phyloP scores from a whole-genome alignment of 2,113 vertebrate species.

The Osmerus eperlanus region DNA sequence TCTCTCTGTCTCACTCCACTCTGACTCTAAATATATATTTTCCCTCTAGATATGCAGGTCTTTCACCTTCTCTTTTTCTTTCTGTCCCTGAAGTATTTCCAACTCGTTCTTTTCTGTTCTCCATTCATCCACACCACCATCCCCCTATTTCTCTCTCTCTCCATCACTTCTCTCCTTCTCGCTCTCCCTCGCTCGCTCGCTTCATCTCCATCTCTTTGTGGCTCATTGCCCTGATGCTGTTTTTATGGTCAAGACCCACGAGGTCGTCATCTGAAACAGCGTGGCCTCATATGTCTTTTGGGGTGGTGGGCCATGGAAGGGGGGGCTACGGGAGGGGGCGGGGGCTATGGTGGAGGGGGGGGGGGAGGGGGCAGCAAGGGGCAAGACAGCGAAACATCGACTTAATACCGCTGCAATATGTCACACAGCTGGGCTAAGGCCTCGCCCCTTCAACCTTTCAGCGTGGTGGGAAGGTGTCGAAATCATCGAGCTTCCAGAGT shows the following conservation, averaged over 20 bases:
- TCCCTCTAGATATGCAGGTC: background rate
- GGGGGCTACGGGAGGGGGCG: constrained; percentile 29
- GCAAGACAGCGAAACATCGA: constrained; percentile 53
- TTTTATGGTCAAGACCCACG: constrained; percentile 98
- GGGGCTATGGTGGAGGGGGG: constrained; percentile 23
- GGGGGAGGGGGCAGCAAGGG: constrained; percentile 51
- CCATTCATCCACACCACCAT: background rate
- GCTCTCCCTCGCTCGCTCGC: constrained; percentile 6
- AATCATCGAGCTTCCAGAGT: background rate
- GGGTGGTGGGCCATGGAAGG: constrained; percentile 45
- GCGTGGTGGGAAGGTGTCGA: constrained; percentile 30
- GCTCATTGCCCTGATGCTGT: constrained; percentile 99
- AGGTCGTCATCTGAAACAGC: constrained; percentile 85
- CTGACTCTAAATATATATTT: no score
- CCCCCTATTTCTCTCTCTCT: background rate
- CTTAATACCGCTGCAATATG: constrained; percentile 44
- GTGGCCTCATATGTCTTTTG: constrained; percentile 57
- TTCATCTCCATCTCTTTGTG: constrained; percentile 53
- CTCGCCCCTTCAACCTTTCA: constrained; percentile 68
- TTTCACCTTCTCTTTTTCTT: background rate
- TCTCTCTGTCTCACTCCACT: no score
- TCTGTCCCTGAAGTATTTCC: background rate
- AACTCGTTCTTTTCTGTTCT: background rate
- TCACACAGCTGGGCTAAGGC: constrained; percentile 69
- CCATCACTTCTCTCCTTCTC: constrained; percentile 14